Base-by-base conservation (phyloP, 1,140 invertebrate species). In the Galleria mellonella region DNA sequence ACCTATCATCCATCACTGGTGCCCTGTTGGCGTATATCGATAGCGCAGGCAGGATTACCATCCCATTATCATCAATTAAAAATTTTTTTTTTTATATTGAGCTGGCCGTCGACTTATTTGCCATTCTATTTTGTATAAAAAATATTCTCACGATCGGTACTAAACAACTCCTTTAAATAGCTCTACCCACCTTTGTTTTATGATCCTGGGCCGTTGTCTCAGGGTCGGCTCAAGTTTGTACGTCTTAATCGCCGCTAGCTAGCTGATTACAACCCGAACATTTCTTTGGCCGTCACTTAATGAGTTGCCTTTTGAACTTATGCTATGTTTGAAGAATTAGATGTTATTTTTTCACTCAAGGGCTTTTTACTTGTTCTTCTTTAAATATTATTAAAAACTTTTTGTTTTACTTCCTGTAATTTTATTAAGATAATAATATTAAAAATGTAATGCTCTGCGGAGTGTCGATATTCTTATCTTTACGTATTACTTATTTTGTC, bases 181-280 rank as follows among this genome's bases (percentile, higher is more conserved):
- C 17, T 23, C 17, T 23, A 27, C 29, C 43, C 27, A 27, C 29
- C 43, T 55, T 68, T 73, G 70, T 71, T 66, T 6, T 23, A 23
- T 6, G 17, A 23, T 23, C 17, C 17, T 23, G 17, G 17, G 17
- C 6, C 17, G 17, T 23, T 23, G 17, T 69, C 70, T 62, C 53
- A 61, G 49, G 53, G 60, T 51, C 56, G 51, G 48, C 45, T 62
- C 49, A 67, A 79, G 60, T 76, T 74, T 75, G 58, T 70, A 62
- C 70, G 65, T 79, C 64, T 71, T 79, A 73, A 74, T 79, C 66
- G 72, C 69, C 66, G 62, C 57, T 51, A 70, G 71, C 65, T 23
- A 72, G 58, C 62, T 76, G 71, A 76, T 79, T 74, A 75, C 64
- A 72, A 65, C 31, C 55, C 55, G 50, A 68, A 70, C 61, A 63